These are phyloP conservation scores for Leucopsar rothschildi DNA, from an alignment of 2,113 vertebrate species.

Conservation along the genomic window DNA sequence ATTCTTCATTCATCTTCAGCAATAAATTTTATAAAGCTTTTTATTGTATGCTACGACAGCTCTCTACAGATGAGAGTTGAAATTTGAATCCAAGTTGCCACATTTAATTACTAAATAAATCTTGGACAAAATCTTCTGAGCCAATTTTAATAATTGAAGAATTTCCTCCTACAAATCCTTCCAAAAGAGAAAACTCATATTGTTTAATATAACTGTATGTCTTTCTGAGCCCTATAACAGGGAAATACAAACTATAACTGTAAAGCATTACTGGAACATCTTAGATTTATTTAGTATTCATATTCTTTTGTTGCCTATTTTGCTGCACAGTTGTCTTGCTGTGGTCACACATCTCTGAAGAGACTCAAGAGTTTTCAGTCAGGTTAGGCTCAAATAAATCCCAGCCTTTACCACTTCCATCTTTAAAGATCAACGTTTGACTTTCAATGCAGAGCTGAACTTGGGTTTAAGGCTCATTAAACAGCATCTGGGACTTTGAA, in stretches of 20 bases:
- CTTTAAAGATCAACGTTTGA: neutral
- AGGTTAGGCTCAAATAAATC: neutral
- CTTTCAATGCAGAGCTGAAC: neutral
- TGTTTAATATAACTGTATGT: neutral
- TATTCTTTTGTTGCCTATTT: neutral
- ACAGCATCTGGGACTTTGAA: neutral
- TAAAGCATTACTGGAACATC: neutral
- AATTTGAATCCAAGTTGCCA: slow-evolving; percentile 2
- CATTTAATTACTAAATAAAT: slow-evolving; percentile 42
- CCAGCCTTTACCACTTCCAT: neutral
- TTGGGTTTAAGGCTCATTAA: neutral
- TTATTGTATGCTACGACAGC: neutral
- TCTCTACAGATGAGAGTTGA: neutral
- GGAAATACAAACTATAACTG: neutral
- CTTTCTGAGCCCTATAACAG: neutral
- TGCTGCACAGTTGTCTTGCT: neutral
- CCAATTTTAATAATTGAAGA: slow-evolving; percentile 17
- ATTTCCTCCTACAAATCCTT: slow-evolving; percentile 19
- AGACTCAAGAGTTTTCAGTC: neutral
- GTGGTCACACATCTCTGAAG: neutral
- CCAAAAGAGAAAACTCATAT: neutral
- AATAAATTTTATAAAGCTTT: neutral
- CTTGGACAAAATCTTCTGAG: slow-evolving; percentile 7
- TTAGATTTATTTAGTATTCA: neutral
- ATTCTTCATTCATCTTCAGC: neutral